Evolutionary conservation across 2,113 vertebrate species (phyloP).

Genomic region (Labrus mixtus): DNA sequence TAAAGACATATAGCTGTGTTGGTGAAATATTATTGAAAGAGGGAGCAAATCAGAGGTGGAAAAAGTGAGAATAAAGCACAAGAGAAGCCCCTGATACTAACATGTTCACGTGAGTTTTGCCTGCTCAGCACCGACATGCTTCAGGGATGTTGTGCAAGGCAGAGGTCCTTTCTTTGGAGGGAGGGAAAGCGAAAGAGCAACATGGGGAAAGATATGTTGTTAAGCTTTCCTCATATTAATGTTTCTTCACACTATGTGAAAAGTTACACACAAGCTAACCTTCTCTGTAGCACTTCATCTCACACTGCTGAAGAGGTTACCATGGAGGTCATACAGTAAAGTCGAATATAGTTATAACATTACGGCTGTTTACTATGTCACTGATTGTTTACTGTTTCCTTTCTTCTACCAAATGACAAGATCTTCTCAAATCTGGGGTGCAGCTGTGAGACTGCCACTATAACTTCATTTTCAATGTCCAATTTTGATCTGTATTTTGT

Average conservation of each 20-base stretch:
- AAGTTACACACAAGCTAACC: not conserved
- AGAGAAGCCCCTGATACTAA: not conserved
- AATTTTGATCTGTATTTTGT: no score
- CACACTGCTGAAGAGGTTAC: not conserved
- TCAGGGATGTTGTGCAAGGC: slow-evolving; percentile 59
- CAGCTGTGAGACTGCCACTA: no score
- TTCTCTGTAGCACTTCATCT: not conserved
- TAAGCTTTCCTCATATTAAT: slow-evolving; percentile 7
- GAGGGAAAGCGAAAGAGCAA: slow-evolving; percentile 32
- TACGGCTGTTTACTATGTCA: no score
- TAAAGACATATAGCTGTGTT: slow-evolving; percentile 2
- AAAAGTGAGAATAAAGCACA: not conserved
- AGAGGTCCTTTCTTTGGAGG: slow-evolving; percentile 21
- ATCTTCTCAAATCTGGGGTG: no score
- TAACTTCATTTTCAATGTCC: no score
- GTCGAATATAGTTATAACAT: no score
- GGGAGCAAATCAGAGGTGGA: not conserved
- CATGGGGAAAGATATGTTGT: not conserved
- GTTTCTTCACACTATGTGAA: slow-evolving; percentile 20
- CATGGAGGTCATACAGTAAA: not conserved
- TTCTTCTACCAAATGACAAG: no score
- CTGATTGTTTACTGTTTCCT: no score
- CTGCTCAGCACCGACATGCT: slow-evolving; percentile 52
- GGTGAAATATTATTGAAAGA: not conserved
- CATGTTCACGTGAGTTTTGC: slow-evolving; percentile 22